Base-by-base conservation (phyloP, 2,113 vertebrate genomes). In the Amblyornis subalaris region DNA sequence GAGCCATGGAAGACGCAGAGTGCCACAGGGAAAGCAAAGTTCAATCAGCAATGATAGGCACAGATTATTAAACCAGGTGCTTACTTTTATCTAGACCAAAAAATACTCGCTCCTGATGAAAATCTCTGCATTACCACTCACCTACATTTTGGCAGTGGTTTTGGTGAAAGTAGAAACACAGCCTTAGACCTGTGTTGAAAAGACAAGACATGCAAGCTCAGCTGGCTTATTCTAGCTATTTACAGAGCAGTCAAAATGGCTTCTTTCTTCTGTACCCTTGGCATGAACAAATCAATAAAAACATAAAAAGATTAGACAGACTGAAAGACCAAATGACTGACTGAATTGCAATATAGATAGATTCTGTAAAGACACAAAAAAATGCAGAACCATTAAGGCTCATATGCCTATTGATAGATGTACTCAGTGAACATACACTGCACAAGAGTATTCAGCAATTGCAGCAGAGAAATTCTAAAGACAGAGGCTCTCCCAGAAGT, bases 211-310 rank as follows among this genome's bases (percentile, higher is more conserved):
- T 19, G 26, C 36, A 90, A 91, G 47, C 45, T 69, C 78, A 62
- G 77, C 58, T 92, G 71, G 66, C 47, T 91, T 82, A 12, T 36
- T 88, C 53, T 57, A 78, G 65, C 73, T 96, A 95, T 96, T 97
- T 96, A 83, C 81, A 88, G 95, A 95, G 40, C 35, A 72, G 78
- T 92, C 90, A 95, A 90, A 93, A 93, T 78, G 73, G 35, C 76
- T 85, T 78, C 69, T 88, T 93, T 33, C 62, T 89, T 87, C 88
- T 92, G 55, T 53, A 78, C 21, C 64, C 61, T 44, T 69, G 53
- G 54, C 83, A 95, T 1, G 23, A 94, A 82, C n/a, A 87, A 93
- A 97, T 96, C 95, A 94, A 96, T 97, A 96, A 91, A 85, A 94
- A 65, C 66, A 97, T 95, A 90, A 78, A 96, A 89, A 91, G 54